A percentile compares a stretch with the other conserved stretches of the same genome.
phyloP scores from a whole-genome alignment of 2,113 vertebrate genomes.

The Raja brachyura region DNA sequence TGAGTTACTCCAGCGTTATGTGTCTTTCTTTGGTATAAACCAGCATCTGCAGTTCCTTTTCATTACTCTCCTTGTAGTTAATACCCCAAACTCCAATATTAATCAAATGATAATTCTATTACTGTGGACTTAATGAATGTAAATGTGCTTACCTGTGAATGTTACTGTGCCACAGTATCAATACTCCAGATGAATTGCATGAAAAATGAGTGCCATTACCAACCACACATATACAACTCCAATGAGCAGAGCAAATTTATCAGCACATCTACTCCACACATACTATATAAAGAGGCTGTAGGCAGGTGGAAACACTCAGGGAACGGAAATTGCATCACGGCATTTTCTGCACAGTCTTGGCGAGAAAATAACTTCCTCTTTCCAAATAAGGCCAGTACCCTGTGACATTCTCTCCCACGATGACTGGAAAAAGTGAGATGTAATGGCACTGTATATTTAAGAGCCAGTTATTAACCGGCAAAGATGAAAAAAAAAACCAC shows the following conservation, averaged over 20 bases:
- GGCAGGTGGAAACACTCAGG: constrained; percentile 69
- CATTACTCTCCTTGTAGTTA: too few species aligned
- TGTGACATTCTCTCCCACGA: neutral
- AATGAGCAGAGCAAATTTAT: constrained; percentile 48
- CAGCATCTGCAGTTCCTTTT: too few species aligned
- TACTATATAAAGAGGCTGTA: constrained; percentile 52
- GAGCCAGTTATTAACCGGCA: neutral
- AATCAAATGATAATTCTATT: too few species aligned
- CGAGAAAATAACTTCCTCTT: constrained; percentile 65
- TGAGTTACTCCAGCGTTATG: too few species aligned
- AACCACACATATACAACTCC: constrained; percentile 54
- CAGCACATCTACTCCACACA: constrained; percentile 36
- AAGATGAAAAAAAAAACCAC: neutral
- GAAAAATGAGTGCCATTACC: constrained; percentile 59
- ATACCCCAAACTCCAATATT: too few species aligned
- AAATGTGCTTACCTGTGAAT: constrained; percentile 63
- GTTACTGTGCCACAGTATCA: constrained; percentile 67
- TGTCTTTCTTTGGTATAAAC: too few species aligned
- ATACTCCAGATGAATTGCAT: constrained; percentile 61
- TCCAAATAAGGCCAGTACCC: constrained; percentile 48
- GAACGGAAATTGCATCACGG: constrained; percentile 77
- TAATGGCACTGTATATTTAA: constrained; percentile 45
- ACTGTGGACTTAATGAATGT: neutral
- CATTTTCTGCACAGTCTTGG: constrained; percentile 43
- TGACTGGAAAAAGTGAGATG: constrained; percentile 53